Conservation (phyloP, 64 coral and sea anemone genomes). For the Anthopleura sola region DNA sequence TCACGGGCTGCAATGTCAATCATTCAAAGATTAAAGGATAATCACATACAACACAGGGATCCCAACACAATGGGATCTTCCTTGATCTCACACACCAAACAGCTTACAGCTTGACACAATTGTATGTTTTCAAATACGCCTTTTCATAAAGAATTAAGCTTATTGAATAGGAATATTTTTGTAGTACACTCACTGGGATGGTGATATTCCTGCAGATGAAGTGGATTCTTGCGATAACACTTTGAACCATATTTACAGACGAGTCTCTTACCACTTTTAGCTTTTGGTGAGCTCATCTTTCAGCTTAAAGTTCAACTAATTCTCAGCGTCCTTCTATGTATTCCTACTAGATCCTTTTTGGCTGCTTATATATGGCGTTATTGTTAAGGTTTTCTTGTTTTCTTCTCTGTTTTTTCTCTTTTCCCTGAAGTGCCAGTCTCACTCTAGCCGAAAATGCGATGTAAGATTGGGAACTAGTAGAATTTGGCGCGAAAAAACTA, state of each 20-base stretch:
- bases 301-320: neutral
- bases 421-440: neutral
- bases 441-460: neutral
- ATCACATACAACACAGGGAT: neutral
- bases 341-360: neutral
- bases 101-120: no score
- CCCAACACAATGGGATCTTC: neutral
- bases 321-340: neutral
- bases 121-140: no score
- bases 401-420: neutral
- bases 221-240: constrained; percentile 93
- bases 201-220: constrained; percentile 78
- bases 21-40: neutral
- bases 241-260: constrained; percentile 78
- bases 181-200: constrained; percentile 36
- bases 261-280: constrained; percentile 57
- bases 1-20: constrained; percentile 25
- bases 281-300: constrained; percentile 13
- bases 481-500: neutral
- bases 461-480: neutral
- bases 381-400: neutral
- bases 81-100: no score
- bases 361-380: neutral
- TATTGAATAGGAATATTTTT: no score
- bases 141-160: no score